phyloP scores from a whole-genome alignment of 2,888 invertebrate species.

The Sarcophaga subvicina region DNA sequence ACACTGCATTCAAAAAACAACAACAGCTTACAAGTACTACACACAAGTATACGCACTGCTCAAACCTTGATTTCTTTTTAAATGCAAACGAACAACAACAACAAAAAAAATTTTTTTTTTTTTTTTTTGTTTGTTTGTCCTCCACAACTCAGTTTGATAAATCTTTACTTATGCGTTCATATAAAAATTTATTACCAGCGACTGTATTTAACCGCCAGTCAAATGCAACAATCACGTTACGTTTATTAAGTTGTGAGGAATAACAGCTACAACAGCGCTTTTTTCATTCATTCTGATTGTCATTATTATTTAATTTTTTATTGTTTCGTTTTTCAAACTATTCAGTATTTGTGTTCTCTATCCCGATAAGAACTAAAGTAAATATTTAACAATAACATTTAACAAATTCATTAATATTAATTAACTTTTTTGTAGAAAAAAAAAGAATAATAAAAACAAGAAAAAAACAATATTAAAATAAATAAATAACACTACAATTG shows the following conservation, averaged over 20 bases:
- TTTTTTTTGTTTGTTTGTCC: constrained; percentile 32
- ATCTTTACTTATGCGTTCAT: constrained; percentile 48
- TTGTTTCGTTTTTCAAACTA: constrained; percentile 23
- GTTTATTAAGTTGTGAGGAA: constrained; percentile 33
- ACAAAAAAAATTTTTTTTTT: background rate
- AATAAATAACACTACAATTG: background rate
- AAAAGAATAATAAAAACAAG: background rate
- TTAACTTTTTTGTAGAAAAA: constrained; percentile 9
- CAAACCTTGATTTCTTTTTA: background rate
- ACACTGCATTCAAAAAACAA: background rate
- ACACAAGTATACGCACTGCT: background rate
- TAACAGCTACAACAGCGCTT: background rate
- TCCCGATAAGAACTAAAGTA: constrained; percentile 54
- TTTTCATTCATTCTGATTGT: constrained; percentile 2
- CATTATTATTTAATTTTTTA: background rate
- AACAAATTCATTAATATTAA: constrained; percentile 67
- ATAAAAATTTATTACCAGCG: constrained; percentile 21
- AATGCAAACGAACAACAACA: too few species aligned
- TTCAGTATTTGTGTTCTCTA: constrained; percentile 28
- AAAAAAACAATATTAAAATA: background rate
- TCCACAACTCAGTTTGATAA: constrained; percentile 31
- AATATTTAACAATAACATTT: constrained; percentile 61
- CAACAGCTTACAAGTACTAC: background rate
- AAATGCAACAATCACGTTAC: constrained; percentile 5
- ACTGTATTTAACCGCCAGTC: constrained; percentile 15